Percentiles rank a stretch among this genome's conserved stretches.
Evolutionary conservation across 2,797 vertebrate genomes (phyloP).

Genomic region (Enteromius viviparus): DNA sequence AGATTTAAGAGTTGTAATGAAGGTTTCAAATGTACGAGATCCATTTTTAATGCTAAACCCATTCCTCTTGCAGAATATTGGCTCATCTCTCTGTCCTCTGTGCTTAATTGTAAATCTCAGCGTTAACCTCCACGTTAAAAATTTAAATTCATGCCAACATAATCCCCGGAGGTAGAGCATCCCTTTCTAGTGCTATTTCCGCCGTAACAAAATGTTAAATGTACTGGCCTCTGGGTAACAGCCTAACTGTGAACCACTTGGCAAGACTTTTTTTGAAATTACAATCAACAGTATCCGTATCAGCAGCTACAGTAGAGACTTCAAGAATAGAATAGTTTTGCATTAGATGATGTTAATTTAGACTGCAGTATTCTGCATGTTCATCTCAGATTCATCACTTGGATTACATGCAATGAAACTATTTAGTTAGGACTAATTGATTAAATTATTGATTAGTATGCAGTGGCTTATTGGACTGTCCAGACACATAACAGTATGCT

Average conservation of each 20-base stretch:
- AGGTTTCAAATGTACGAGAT: not conserved
- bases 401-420: not conserved
- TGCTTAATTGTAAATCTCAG: conserved; percentile 2
- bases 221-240: conserved; percentile 23
- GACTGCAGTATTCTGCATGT: not conserved
- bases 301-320: no score
- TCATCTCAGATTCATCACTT: not conserved
- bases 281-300: not conserved
- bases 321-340: conserved; percentile 6
- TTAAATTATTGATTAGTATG: not conserved
- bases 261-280: conserved; percentile 19
- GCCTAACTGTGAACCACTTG: conserved; percentile 4
- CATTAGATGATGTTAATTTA: not conserved
- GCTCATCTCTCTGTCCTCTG: not conserved
- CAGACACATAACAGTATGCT: conserved; percentile 14
- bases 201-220: not conserved
- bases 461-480: conserved; percentile 14
- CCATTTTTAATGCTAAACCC: not conserved
- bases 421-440: not conserved
- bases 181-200: not conserved
- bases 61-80: not conserved
- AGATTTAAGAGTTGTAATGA: not conserved
- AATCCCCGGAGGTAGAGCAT: conserved; percentile 4
- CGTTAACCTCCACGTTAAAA: conserved; percentile 8
- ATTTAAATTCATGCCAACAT: conserved; percentile 22